phyloP scores from a whole-genome alignment of 2,888 invertebrate species.

The Embidobia sp. region DNA sequence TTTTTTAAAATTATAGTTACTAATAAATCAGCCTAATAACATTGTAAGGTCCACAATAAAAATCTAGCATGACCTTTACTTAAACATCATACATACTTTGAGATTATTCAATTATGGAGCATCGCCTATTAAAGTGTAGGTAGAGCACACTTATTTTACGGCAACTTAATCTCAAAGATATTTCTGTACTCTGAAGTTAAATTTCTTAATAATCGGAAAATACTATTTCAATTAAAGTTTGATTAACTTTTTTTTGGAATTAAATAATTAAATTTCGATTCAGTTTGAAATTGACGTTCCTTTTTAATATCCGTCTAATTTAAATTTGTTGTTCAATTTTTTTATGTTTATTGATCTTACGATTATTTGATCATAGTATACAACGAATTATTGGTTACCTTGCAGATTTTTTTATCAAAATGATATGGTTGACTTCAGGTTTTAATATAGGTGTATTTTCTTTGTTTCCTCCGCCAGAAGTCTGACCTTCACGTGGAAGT shows the following conservation, averaged over 20 bases:
- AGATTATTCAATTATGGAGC: conserved; percentile 51
- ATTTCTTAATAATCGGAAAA: conserved; percentile 23
- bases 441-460: conserved; percentile 5
- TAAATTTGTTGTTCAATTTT: too few relatives aligned
- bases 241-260: too few relatives aligned
- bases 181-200: conserved; percentile 1
- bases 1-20: neutral
- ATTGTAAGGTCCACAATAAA: neutral
- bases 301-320: too few relatives aligned
- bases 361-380: neutral
- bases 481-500: neutral
- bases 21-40: neutral
- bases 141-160: conserved; percentile 27
- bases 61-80: conserved; percentile 31
- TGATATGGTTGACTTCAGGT: conserved; percentile 7
- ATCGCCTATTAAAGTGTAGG: conserved; percentile 40
- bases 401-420: neutral
- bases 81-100: conserved; percentile 34
- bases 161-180: conserved; percentile 26
- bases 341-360: too few relatives aligned
- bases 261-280: too few relatives aligned
- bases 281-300: too few relatives aligned
- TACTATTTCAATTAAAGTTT: neutral
- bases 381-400: neutral
- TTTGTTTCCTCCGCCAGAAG: conserved; percentile 3